Base-by-base conservation (phyloP, 1,140 invertebrate species). In the Araneus ventricosus region DNA sequence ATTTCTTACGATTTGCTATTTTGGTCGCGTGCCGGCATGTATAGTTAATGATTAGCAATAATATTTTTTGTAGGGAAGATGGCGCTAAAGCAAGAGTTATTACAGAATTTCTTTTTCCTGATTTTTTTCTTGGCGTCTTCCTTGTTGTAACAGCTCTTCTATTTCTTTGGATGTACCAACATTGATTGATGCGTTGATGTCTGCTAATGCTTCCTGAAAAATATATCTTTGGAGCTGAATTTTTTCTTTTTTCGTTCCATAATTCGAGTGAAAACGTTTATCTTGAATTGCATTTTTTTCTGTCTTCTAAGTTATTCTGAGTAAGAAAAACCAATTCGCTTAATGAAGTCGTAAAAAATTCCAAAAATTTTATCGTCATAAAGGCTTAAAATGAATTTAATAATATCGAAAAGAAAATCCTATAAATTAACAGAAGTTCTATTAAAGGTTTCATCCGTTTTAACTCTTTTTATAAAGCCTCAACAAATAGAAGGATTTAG, bases 11-110 rank as follows among this genome's bases (percentile, higher is more conserved):
- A 34, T 75, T 82, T n/a, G 37, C 37, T 41, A 82, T 82, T 82
- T 82, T 27, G 79, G 17, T n/a, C 39, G 59, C 17, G 67, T 75
- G 14, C 10, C 27, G 27, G n/a, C 30, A 30, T 30, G 27, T 80
- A 39, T 80, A 80, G 79, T 39, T 80, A 80, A 80, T 80, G 79
- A 82, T 45, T 30, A 20, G 22, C 2, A 79, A 37, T 22, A 34
- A 82, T 24, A 41, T 45, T 45, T 82, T 82, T 82, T 45, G 8
- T 82, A 41, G 75, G 30, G 37, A 45, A 82, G 24, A 82, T 45
- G 22, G 41, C 27, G n/a, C 22, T 82, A 82, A 82, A n/a, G 39
- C 27, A 4, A 41, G 8, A 45, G 37, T 82, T 82, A 82, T 82
- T 82, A 82, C 20, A n/a, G 37, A 45, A 41, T 41, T 14, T 7